Evolutionary conservation across 1,140 invertebrate genomes (phyloP).

Genomic region (Pseudomyrmex flavicornis): DNA sequence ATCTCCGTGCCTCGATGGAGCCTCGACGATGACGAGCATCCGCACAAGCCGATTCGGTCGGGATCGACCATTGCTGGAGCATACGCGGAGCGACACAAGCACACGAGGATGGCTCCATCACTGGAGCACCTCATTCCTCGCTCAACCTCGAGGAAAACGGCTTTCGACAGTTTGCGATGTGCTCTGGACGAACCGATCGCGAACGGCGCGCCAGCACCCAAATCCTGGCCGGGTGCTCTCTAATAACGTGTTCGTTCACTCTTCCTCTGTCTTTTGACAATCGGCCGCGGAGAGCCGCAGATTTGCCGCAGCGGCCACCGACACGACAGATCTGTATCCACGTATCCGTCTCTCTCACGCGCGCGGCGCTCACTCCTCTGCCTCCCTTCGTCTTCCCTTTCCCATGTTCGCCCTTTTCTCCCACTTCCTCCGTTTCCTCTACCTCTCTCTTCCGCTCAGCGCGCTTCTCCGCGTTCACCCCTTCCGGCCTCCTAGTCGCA

Average conservation of each 20-base stretch:
- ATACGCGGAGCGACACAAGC: conserved; percentile 8
- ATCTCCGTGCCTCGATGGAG: conserved; percentile 45
- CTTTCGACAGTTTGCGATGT: not conserved
- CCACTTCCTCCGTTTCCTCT: conserved; percentile 31
- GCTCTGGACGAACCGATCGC: not conserved
- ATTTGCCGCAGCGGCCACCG: conserved; percentile 78
- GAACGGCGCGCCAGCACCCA: conserved; percentile 28
- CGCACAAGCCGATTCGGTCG: conserved; percentile 4
- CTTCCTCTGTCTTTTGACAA: conserved; percentile 21
- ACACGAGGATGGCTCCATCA: conserved; percentile 49
- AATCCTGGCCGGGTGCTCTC: conserved; percentile 50
- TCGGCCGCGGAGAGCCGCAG: conserved; percentile 70
- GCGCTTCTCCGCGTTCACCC: conserved; percentile 64
- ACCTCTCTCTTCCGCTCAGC: conserved; percentile 27
- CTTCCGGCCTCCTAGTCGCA: conserved; percentile 74
- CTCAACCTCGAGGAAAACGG: not conserved
- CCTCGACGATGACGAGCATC: conserved; percentile 32
- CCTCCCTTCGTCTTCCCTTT: conserved; percentile 48
- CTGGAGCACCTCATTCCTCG: conserved; percentile 55
- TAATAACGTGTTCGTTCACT: not conserved
- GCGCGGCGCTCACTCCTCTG: conserved; percentile 43
- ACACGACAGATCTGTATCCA: conserved; percentile 72
- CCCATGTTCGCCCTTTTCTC: conserved; percentile 41
- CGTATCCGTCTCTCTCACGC: conserved; percentile 65
- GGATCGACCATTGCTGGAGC: conserved; percentile 3